Base-by-base conservation (phyloP, 2,888 invertebrate species). In the Chirona hameri region DNA sequence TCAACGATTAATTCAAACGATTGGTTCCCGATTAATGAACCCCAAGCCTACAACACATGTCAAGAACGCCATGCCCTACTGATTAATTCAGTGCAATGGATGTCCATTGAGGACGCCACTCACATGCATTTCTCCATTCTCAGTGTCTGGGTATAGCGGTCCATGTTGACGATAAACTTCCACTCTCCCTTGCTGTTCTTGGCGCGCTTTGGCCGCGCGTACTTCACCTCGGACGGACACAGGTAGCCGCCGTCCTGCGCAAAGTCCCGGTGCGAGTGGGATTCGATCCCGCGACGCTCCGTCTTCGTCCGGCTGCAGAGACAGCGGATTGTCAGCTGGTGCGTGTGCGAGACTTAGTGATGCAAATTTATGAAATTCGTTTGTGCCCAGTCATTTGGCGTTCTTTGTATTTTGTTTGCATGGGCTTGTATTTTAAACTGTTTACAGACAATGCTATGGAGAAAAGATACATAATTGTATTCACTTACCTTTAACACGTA, bases 141-240 rank as follows among this genome's bases (percentile, higher is more conserved):
- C 81, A 95, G 87, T 0, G 95, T 95, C 89, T 95, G 95, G 14
- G 94, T 94, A 86, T 95, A 94, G 84, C 94, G 93, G 0, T 93
- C 94, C 0, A 94, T 94, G 86, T 95, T 95, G 80, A 95, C 94
- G 85, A 95, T 93, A 87, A 93, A 95, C 87, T 95, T 95, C 95
- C 95, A 95, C 85, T 92, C 91, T 0, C 95, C 95, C 1, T 92
- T 92, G 0, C 93, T 93, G 0, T 94, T 93, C 82, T 93, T 90
- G 0, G 94, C 95, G 84, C 94, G 90, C 87, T 94, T 94, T 0
- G 95, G 95, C 21, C 93, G 89, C 0, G 94, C 94, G 86, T 94
- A 94, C 85, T 93, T 92, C 39, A 39, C 39, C 39, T 39, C 39
- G 2, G 69, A 95, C 92, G 0, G 92, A 86, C 95, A 95, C 89